Base-by-base conservation (phyloP, 2,797 vertebrate genomes). In the Silurus lanzhouensis region DNA sequence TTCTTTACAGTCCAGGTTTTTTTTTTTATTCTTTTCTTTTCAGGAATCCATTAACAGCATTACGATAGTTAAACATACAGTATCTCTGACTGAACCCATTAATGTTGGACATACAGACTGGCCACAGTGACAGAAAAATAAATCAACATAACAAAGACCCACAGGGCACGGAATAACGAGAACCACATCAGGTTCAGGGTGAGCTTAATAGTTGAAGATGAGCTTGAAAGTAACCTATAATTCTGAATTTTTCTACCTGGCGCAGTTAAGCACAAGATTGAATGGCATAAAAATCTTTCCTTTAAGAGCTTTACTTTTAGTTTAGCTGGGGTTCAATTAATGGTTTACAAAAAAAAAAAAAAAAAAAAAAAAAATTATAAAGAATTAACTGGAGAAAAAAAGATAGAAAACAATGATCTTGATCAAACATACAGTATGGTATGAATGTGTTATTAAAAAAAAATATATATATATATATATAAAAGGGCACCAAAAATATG, bases 151-250 rank as follows among this genome's bases (percentile, higher is more conserved):
- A 31, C 72, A 75, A 75, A 74, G 71, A 25, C 22, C 31, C 17
- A 5, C 13, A 55, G 52, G 25, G 64, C 19, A 84, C 46, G 38
- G 15, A 61, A 61, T 83, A 82, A 44, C n/a, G 22, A 72, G 67
- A 27, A 31, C n/a, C 13, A 22, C 60, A 76, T 64, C 1, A 38
- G 60, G 71, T 76, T 76, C n/a, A 25, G 72, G 48, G n/a, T 27
- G 25, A 64, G 38, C 4, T 44, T 38, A 72, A 38, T n/a, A 6
- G 9, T 17, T 74, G 25, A 83, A 71, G 31, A 76, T 31, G 60
- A 75, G n/a, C 17, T 46, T 55, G 27, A 84, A 84, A 76, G 25
- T 60, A 55, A 57, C 61, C 20, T 44, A 48, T 75, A 67, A 66
- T 74, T 66, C 25, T 52, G 7, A 22, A 38, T 38, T 38, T 19